A percentile compares a stretch with the other conserved stretches of the same genome.
Evolutionary conservation across 2,888 invertebrate species (phyloP).

Genomic region (Drosophila paranaensis): DNA sequence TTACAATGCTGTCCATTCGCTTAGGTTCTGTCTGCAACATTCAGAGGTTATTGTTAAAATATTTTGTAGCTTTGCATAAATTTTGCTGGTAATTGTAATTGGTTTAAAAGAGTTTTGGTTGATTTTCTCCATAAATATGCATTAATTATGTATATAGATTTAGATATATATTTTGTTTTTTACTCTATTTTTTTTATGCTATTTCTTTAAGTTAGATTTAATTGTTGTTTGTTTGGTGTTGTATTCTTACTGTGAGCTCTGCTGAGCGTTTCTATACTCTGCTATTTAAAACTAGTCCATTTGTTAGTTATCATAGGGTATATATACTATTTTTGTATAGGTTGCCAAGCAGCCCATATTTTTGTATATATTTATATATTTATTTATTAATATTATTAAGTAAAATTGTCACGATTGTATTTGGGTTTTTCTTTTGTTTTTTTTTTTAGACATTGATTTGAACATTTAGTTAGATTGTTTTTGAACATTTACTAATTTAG

Average conservation of each 20-base stretch:
- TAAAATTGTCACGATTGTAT: conserved; percentile 68
- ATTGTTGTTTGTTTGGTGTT: conserved; percentile 31
- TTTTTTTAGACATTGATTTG: conserved; percentile 65
- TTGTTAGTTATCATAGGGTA: conserved; percentile 23
- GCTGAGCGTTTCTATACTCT: conserved; percentile 27
- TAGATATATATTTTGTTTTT: conserved; percentile 4
- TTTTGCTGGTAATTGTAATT: conserved; percentile 34
- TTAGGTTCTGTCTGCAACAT: conserved; percentile 65
- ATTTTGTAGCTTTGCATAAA: conserved; percentile 74
- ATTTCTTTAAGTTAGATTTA: conserved; percentile 37
- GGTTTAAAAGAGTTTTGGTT: conserved; percentile 34
- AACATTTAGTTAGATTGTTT: conserved; percentile 55
- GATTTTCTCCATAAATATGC: conserved; percentile 34
- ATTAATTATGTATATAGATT: conserved; percentile 22
- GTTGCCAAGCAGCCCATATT: conserved; percentile 20
- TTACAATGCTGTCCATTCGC: conserved; percentile 64
- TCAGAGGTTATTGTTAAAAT: conserved; percentile 58
- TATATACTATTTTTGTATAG: conserved; percentile 13
- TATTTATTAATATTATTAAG: conserved; percentile 32
- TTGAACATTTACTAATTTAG: conserved; percentile 47
- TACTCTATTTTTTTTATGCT: conserved; percentile 20
- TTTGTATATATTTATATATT: neutral
- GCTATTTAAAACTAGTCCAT: conserved; percentile 38
- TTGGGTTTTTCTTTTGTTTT: conserved; percentile 13
- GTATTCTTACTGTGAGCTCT: conserved; percentile 78